Evolutionary conservation across 2,797 vertebrate species (phyloP).

Genomic region (Periparus ater): DNA sequence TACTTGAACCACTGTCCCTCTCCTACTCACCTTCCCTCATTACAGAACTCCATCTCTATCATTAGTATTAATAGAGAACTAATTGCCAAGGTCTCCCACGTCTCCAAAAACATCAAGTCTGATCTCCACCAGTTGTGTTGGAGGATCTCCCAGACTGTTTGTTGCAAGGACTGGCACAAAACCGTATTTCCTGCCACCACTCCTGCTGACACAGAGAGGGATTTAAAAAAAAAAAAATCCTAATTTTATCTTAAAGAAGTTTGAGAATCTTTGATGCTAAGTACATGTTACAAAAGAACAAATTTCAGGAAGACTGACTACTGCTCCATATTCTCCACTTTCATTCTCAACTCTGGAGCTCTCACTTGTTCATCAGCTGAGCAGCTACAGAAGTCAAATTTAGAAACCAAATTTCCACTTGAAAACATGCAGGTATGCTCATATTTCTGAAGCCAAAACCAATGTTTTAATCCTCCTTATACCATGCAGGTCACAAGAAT

Average conservation of each 20-base stretch:
- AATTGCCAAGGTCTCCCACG: background rate
- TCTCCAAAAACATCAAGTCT: background rate
- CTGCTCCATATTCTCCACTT: background rate
- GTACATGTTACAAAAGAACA: background rate
- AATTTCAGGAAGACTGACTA: background rate
- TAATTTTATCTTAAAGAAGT: background rate
- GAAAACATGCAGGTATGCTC: background rate
- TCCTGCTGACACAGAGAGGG: background rate
- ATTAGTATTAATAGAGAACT: background rate
- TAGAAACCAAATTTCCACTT: background rate
- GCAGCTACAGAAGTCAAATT: background rate
- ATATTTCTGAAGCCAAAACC: background rate
- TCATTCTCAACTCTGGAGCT: background rate
- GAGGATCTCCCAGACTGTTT: background rate
- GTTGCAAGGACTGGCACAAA: background rate
- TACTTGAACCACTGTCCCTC: background rate
- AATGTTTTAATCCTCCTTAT: background rate
- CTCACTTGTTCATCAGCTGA: background rate
- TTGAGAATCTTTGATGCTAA: background rate
- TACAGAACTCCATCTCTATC: background rate
- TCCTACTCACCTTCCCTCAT: background rate
- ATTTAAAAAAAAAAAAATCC: background rate
- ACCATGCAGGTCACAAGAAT: background rate
- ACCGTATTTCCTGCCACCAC: fast-evolving
- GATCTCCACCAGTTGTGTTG: background rate